Evolutionary conservation across 92 coral and sea anemone genomes (phyloP), one percentile per base, ranked within the genome.

Genomic region (Epizoanthus stellaris): DNA sequence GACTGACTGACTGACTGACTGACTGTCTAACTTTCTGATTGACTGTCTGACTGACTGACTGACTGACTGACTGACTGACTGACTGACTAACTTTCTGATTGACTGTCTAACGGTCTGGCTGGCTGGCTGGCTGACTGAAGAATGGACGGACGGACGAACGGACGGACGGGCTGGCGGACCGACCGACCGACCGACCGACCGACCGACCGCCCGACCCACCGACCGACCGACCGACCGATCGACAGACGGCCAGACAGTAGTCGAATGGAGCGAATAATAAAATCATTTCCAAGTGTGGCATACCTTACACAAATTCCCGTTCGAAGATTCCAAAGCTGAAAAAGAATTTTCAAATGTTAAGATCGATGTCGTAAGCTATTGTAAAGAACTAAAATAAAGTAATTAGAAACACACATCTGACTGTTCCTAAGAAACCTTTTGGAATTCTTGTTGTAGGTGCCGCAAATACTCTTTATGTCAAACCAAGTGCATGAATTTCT

Each of bases 281-380:
- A 4, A 57, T 39, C 6, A 25, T 25, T 58, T 19, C 5, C 23
- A 52, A 21, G 25, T n/a, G 20, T 17, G 5, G 14, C 86, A 67
- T 82, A 94, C 98, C 94, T 94, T 6, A 75, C 91, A 65, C 97
- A 96, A 47, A 69, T 70, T 25, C 91, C 93, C 38, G 98, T 93
- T 54, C 97, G 93, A 64, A 96, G 94, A 82, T 92, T 96, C 99
- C 99, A 96, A 42, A 96, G 93, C 99, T 96, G 40, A 62, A 80
- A 89, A 6, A 25, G 3, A 57, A 45, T 16, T 4, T 15, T 13
- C 14, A 17, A 19, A 57, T 21, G 20, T 6, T 17, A 13, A 47
- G 14, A 67, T 69, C 6, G 6, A 45, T 45, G 49, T 45, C 49
- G 9, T 7, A 45, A 45, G 36, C 49, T 4, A 43, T 43, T 43